Evolutionary conservation across 2,888 invertebrate genomes (phyloP), one percentile per base, ranked within the genome.

Genomic region (Drosophila koepferae): DNA sequence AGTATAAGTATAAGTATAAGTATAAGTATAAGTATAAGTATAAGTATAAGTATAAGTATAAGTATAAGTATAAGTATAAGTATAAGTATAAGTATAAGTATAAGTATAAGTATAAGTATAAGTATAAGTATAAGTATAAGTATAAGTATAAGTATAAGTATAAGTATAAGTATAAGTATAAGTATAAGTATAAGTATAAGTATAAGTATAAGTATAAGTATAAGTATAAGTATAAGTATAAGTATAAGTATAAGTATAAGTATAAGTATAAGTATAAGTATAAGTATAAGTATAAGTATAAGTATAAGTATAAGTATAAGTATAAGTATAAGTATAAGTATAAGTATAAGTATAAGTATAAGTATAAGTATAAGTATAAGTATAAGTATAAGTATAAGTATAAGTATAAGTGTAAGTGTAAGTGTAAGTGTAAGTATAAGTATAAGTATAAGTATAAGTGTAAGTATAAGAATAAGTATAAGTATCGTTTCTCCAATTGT

Each of bases 301-400:
- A 51, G 28, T 34, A 34, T 51, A 31, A 49, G 49, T n/a, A 28
- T 44, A 44, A 31, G 49, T 49, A 31, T 49, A n/a, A 31, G 49
- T 49, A 31, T 49, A n/a, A 49, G 28, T 49, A 34, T 34, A 31
- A 51, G 28, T 34, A 34, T 41, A 41, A 49, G 49, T n/a, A 28
- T 44, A 44, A 31, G 49, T 49, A 31, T 49, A 31, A 31, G 49
- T 31, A 31, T 34, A 31, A 34, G n/a, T 49, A 34, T 34, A 28
- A 51, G 28, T 34, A 34, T 51, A 31, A 49, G 31, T n/a, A 28
- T 44, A 44, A 31, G 49, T 49, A 31, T 49, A 31, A 31, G 49
- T 49, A 31, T 49, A 31, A 49, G 28, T 34, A 34, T 34, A 31
- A 51, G 16, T 34, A 34, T 51, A 31, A 49, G 48, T n/a, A 28